These are phyloP conservation scores for Paratilapia polleni DNA, from an alignment of 2,113 vertebrate species.

Conservation along the genomic window DNA sequence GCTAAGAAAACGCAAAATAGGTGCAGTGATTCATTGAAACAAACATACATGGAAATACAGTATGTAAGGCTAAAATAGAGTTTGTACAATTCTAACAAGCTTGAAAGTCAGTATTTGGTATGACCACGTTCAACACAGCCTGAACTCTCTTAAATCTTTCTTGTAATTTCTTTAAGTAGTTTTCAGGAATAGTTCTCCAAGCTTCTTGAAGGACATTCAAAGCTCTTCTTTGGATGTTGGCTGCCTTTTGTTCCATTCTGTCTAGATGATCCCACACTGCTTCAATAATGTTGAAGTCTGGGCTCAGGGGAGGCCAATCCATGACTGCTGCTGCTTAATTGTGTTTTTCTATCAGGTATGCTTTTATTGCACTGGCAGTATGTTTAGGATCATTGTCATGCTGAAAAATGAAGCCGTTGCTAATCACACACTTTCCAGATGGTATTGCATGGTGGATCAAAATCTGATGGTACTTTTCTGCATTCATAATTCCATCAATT, in stretches of 20 bases:
- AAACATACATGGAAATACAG: not conserved
- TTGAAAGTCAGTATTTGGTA: not conserved
- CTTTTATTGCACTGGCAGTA: no score
- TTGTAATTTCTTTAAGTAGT: not conserved
- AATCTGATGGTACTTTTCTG: not conserved
- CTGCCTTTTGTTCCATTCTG: not conserved
- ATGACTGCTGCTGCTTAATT: fast-evolving
- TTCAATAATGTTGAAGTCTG: not conserved
- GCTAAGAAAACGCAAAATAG: not conserved
- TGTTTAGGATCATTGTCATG: not conserved
- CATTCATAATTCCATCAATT: no score
- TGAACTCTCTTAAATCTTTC: no score
- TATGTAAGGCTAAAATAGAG: not conserved
- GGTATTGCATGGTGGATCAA: no score
- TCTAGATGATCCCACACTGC: not conserved
- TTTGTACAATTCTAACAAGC: not conserved
- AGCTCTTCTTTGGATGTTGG: not conserved
- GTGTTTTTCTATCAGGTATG: not conserved
- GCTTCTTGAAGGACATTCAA: not conserved
- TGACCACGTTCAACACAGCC: not conserved
- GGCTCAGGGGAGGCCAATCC: fast-evolving
- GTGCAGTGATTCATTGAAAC: not conserved
- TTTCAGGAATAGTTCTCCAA: not conserved
- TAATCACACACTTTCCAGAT: not conserved
- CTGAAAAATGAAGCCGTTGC: not conserved